Evolutionary conservation across 2,888 invertebrate species (phyloP), one percentile per base, ranked within the genome.

Genomic region (Operophtera brumata): DNA sequence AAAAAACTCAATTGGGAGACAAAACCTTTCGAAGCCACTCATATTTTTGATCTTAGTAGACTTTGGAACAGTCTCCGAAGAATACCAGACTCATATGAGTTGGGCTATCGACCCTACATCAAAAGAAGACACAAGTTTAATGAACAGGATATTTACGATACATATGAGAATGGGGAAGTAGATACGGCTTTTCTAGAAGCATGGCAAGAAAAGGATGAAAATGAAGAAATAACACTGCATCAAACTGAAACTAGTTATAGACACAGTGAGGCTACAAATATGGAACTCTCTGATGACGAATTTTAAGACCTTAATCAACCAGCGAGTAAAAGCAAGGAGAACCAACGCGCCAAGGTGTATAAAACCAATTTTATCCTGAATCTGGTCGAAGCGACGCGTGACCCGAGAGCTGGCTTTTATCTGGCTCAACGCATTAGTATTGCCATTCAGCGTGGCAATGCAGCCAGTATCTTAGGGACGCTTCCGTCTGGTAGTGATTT

Each of bases 141-240:
- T 56, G 80, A 84, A 52, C 58, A 79, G n/a, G 83, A 86, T 62
- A 77, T 87, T 20, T 56, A 61, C 11, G 75, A 83, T 0, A 66
- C 71, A 0, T 85, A 80, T 65, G 77, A 79, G 11, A 80, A 80
- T 1, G 80, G 78, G 47, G 79, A 83, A 12, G 48, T 89, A 0
- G 86, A 87, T 45, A 62, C 68, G 3, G 85, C 80, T 0, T 69
- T 90, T 5, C 58, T 83, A 12, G 87, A 88, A 20, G 70, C 76
- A 9, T 90, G 90, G 88, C 74, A 72, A 11, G 62, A 64, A 0
- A 45, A 58, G 0, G 57, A 63, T 2, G 65, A 68, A 2, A 50
- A 57, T 2, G 54, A 62, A 10, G 61, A 65, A 10, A 57, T 65
- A 39, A 61, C 62, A 0, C 39, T 62, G 1, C 56, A 70, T 1